phyloP scores from a whole-genome alignment of 2,797 vertebrate species.

The Acanthornis magna region DNA sequence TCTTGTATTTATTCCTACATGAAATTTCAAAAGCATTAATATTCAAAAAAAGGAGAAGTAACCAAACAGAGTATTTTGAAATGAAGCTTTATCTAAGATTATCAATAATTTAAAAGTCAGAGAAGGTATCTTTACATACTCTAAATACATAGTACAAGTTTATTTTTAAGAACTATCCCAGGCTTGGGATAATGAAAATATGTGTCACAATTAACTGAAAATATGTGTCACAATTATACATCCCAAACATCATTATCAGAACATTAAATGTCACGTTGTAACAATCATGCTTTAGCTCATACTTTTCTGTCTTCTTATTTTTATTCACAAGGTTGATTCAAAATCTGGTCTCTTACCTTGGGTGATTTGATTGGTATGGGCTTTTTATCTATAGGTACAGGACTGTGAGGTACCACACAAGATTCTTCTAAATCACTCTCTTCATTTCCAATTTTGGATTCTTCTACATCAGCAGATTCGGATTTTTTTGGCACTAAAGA shows the following conservation, averaged over 20 bases:
- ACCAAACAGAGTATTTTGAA: not conserved
- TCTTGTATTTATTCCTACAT: not conserved
- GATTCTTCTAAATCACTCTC: constrained; percentile 90
- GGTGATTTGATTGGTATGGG: constrained; percentile 82
- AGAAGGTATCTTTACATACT: not conserved
- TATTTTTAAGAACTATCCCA: not conserved
- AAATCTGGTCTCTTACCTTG: constrained; percentile 78
- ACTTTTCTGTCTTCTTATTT: not conserved
- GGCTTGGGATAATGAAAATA: not conserved
- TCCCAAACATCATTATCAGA: not conserved
- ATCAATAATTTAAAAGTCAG: not conserved
- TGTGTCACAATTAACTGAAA: not conserved
- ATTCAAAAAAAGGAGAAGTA: not conserved
- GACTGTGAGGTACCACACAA: constrained; percentile 84
- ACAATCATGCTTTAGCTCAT: not conserved
- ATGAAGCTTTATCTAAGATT: not conserved
- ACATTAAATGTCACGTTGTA: not conserved
- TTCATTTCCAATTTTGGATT: constrained; percentile 92
- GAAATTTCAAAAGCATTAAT: not conserved
- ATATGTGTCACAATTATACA: not conserved
- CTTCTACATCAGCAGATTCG: constrained; percentile 89
- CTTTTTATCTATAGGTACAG: constrained; percentile 86
- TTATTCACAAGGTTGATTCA: not conserved
- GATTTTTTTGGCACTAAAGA: constrained; percentile 89
- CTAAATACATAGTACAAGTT: not conserved